These are phyloP conservation scores for Oophaga sylvatica DNA, from an alignment of 2,797 vertebrate genomes.

Conservation along the genomic window DNA sequence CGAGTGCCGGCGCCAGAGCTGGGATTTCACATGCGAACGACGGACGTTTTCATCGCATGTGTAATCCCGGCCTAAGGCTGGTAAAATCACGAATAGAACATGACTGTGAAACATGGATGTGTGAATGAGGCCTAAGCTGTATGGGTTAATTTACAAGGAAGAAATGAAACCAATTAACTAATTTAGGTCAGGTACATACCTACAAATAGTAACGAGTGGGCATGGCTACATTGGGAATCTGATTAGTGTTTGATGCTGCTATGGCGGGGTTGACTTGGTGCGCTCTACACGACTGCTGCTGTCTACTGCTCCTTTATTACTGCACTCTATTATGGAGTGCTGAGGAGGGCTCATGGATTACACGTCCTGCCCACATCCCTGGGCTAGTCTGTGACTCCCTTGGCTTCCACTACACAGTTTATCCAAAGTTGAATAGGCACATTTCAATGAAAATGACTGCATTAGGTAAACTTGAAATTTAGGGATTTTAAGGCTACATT, in stretches of 20 bases:
- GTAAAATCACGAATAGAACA: too few relatives aligned
- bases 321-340: background rate
- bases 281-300: too few relatives aligned
- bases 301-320: background rate
- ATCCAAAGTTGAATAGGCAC: background rate
- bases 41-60: too few relatives aligned
- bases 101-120: too few relatives aligned
- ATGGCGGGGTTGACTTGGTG: background rate
- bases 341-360: background rate
- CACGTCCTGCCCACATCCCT: background rate
- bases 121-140: background rate
- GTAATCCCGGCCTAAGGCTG: too few relatives aligned
- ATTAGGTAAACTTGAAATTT: background rate
- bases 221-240: background rate
- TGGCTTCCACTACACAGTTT: constrained; percentile 13
- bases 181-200: background rate
- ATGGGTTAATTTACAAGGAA: background rate
- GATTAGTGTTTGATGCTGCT: background rate
- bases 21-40: too few relatives aligned
- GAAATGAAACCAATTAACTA: constrained; percentile 2
- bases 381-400: background rate
- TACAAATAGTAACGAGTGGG: background rate
- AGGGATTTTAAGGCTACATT: too few relatives aligned
- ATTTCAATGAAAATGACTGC: background rate
- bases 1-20: too few relatives aligned